These are phyloP conservation scores for Zaprionus bogoriensis DNA, from an alignment of 2,888 invertebrate species.

Conservation along the genomic window DNA sequence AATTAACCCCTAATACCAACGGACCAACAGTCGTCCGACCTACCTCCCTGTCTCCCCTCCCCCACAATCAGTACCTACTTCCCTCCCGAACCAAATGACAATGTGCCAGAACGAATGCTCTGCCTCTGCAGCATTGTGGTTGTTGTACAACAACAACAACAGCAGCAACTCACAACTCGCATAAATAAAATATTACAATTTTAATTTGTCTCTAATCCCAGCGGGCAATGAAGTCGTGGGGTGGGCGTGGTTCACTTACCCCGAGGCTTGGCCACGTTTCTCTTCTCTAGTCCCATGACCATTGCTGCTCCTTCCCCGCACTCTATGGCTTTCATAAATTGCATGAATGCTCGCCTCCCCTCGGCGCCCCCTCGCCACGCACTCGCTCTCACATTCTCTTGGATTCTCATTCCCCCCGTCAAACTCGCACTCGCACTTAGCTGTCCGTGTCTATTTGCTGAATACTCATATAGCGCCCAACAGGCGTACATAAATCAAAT, in stretches of 20 bases:
- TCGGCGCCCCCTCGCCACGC: too few relatives aligned
- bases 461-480: slow-evolving; percentile 4
- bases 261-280: too few relatives aligned
- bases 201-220: slow-evolving; percentile 77
- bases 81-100: too few relatives aligned
- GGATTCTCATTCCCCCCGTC: too few relatives aligned
- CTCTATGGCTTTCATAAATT: slow-evolving; percentile 50
- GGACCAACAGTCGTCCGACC: background rate
- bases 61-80: too few relatives aligned
- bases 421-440: slow-evolving; percentile 1
- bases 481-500: slow-evolving; percentile 56
- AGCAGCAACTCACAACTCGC: slow-evolving; percentile 40
- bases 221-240: slow-evolving; percentile 39
- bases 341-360: slow-evolving; percentile 32
- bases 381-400: too few relatives aligned
- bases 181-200: slow-evolving; percentile 78
- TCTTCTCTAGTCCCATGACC: too few relatives aligned
- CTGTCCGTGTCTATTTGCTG: background rate
- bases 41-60: slow-evolving; percentile 15
- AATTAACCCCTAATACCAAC: slow-evolving; percentile 74
- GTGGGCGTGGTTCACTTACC: slow-evolving; percentile 45
- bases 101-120: slow-evolving; percentile 41
- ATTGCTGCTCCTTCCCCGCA: too few relatives aligned
- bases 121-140: slow-evolving; percentile 38
- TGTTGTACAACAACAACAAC: slow-evolving; percentile 15